phyloP scores from a whole-genome alignment of 2,888 invertebrate species.

The Drosophila cognata region DNA sequence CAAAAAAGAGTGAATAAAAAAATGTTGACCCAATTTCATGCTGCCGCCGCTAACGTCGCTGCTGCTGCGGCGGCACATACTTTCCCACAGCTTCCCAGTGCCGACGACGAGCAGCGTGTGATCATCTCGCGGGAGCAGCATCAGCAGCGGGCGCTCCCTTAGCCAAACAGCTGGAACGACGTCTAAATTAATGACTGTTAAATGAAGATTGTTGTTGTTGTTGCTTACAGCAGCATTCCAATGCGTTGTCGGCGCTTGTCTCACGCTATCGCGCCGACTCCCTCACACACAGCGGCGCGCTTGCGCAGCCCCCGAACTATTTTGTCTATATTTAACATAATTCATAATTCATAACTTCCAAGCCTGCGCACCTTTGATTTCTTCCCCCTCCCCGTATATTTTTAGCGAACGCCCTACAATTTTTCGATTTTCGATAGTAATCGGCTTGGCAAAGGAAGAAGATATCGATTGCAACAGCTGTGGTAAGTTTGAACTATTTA shows the following conservation, averaged over 20 bases:
- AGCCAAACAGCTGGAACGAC: conserved; percentile 74
- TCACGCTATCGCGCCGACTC: conserved; percentile 11
- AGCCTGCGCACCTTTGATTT: conserved; percentile 50
- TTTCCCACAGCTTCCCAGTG: conserved; percentile 74
- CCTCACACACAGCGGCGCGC: conserved; percentile 34
- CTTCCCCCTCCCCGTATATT: conserved; percentile 27
- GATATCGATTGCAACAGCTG: conserved; percentile 48
- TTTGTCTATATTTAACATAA: conserved; percentile 40
- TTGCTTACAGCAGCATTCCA: conserved; percentile 62
- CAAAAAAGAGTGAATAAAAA: conserved; percentile 83
- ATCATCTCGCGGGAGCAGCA: conserved; percentile 62
- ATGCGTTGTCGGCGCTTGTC: conserved; percentile 51
- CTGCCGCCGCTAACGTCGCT: conserved; percentile 36
- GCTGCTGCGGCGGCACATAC: conserved; percentile 57
- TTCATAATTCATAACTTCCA: too few relatives aligned
- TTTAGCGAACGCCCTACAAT: conserved; percentile 37
- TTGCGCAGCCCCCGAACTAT: conserved; percentile 36
- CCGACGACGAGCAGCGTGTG: conserved; percentile 65
- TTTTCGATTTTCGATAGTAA: conserved; percentile 38
- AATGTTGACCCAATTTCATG: conserved; percentile 83
- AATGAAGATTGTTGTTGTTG: conserved; percentile 78
- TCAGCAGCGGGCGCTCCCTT: conserved; percentile 68
- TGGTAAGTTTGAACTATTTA: conserved; percentile 68
- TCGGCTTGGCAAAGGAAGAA: conserved; percentile 2
- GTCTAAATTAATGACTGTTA: conserved; percentile 81